phyloP scores from a whole-genome alignment of 2,113 vertebrate genomes.

The Atractosteus spatula region DNA sequence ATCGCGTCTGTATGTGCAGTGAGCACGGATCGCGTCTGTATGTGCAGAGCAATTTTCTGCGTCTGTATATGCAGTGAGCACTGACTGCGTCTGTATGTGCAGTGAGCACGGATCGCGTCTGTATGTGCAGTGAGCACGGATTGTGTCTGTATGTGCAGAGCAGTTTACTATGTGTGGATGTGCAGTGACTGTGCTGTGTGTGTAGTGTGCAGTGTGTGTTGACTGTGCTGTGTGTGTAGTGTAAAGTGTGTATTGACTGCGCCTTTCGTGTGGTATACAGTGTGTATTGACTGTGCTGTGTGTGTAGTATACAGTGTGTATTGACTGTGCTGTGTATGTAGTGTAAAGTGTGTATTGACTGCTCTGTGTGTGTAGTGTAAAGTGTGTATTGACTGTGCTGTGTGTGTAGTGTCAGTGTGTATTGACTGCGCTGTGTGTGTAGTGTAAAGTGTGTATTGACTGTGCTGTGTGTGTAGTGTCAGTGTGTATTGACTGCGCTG shows the following conservation, averaged over 20 bases:
- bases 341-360: not conserved
- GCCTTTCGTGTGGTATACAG: not conserved
- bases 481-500: conserved; percentile 23
- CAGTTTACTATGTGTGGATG: not conserved
- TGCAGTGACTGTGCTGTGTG: not conserved
- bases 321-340: not conserved
- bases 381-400: not conserved
- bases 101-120: conserved; percentile 5
- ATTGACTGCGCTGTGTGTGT: not conserved
- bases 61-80: not conserved
- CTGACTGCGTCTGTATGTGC: conserved; percentile 14
- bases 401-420: conserved; percentile 3
- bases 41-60: not conserved
- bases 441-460: not conserved
- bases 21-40: not conserved
- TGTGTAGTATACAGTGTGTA: not conserved
- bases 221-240: not conserved
- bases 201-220: not conserved
- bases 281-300: not conserved
- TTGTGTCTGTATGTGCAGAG: not conserved
- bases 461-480: conserved; percentile 16
- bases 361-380: not conserved
- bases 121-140: not conserved
- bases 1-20: no score
- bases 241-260: not conserved